phyloP scores from a whole-genome alignment of 2,797 vertebrate species.

The Lepilemur ruficaudatus region DNA sequence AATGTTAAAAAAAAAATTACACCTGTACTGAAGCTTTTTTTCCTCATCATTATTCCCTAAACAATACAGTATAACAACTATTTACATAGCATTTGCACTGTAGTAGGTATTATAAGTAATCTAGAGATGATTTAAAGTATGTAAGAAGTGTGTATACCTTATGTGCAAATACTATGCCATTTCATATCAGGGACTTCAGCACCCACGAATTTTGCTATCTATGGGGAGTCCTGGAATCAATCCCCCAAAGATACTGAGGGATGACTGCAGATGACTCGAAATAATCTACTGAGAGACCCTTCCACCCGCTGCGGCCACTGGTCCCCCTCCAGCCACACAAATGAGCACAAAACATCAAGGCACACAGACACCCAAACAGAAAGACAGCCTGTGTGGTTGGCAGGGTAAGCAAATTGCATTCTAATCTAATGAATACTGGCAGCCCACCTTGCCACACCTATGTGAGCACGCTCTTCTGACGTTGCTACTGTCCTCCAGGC shows the following conservation, averaged over 20 bases:
- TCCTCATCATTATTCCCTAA: neutral
- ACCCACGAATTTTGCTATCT: neutral
- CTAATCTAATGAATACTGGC: constrained; percentile 54
- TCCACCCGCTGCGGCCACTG: rapidly evolving
- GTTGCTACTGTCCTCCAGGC: constrained; percentile 33
- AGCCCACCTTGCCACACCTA: constrained; percentile 38
- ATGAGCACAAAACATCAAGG: neutral
- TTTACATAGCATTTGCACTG: neutral
- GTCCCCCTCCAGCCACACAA: neutral
- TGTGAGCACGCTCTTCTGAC: constrained; percentile 53
- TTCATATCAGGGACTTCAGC: neutral
- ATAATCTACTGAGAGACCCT: neutral
- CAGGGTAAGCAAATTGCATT: constrained; percentile 62
- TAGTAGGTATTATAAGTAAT: neutral
- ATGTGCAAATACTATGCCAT: neutral
- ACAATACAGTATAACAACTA: neutral
- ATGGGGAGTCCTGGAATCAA: neutral
- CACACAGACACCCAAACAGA: neutral
- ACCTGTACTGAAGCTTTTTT: neutral
- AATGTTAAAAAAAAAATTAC: neutral
- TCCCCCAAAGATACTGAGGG: neutral
- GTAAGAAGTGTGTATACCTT: neutral
- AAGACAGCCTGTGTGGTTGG: neutral
- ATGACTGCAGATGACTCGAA: neutral
- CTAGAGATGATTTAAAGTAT: neutral